Conservation (phyloP, 2,797 vertebrate genomes). For the Erpetoichthys calabaricus region DNA sequence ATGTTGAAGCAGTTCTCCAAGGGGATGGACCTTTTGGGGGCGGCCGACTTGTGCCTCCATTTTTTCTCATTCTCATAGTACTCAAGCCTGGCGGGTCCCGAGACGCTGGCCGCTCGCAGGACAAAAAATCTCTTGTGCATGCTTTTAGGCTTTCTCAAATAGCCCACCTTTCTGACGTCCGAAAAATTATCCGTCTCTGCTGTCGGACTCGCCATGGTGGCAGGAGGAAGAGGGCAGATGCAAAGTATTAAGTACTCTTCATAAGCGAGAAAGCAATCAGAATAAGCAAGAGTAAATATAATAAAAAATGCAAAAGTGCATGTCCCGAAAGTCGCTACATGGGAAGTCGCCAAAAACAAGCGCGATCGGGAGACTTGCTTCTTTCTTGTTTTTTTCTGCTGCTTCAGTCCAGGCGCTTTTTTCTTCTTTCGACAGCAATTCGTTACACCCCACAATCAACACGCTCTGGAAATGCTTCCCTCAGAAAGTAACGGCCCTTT, state of each 20-base stretch:
- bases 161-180: constrained; percentile 77
- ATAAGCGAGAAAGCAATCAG: not conserved
- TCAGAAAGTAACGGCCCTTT: not conserved
- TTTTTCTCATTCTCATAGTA: constrained; percentile 84
- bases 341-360: constrained; percentile 9
- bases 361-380: constrained; percentile 16
- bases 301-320: not conserved
- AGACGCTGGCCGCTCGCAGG: constrained; percentile 61
- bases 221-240: constrained; percentile 2
- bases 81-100: constrained; percentile 68
- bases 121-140: constrained; percentile 84
- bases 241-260: not conserved
- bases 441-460: constrained; percentile 12
- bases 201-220: constrained; percentile 59
- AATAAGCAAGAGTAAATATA: not conserved
- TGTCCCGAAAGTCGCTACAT: not conserved
- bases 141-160: constrained; percentile 82
- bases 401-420: constrained; percentile 5
- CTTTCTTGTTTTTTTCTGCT: constrained; percentile 10
- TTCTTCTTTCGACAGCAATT: constrained; percentile 10
- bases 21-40: constrained; percentile 70
- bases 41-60: constrained; percentile 75
- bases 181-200: constrained; percentile 56
- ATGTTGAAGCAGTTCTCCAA: constrained; percentile 80
- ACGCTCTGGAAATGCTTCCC: constrained; percentile 2